Evolutionary conservation across 2,797 vertebrate genomes (phyloP).

Genomic region (Paramormyrops hopkinsi): DNA sequence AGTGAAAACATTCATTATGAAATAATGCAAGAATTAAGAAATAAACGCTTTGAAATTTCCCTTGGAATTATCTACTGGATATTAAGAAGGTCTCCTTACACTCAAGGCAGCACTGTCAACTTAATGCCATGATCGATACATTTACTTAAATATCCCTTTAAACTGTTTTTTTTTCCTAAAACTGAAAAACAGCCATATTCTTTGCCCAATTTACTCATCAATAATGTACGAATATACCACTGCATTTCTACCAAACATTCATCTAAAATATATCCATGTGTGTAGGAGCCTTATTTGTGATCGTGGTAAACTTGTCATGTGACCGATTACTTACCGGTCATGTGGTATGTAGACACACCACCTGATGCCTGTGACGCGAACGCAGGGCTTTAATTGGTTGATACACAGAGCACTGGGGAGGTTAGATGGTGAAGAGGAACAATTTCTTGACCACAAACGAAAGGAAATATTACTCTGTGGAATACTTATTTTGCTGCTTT

Average conservation of each 20-base stretch:
- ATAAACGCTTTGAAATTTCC: not conserved
- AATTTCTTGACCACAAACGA: too few relatives aligned
- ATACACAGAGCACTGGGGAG: too few relatives aligned
- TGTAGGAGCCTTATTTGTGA: too few relatives aligned
- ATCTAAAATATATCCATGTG: not conserved
- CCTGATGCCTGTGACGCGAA: too few relatives aligned
- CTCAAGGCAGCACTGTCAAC: not conserved
- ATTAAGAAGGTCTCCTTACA: not conserved
- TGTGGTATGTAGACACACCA: too few relatives aligned
- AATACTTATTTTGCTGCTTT: too few relatives aligned
- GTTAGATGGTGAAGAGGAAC: too few relatives aligned
- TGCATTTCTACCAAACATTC: not conserved
- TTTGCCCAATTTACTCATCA: not conserved
- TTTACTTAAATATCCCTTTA: not conserved
- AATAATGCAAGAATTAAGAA: not conserved
- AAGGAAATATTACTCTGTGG: too few relatives aligned
- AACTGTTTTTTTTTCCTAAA: not conserved
- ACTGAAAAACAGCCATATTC: not conserved
- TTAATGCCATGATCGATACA: not conserved
- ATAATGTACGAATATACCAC: not conserved
- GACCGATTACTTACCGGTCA: too few relatives aligned
- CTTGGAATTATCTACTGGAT: not conserved
- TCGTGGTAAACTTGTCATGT: too few relatives aligned
- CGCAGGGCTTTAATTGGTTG: too few relatives aligned
- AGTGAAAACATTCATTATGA: not conserved